Base-by-base conservation (phyloP, 2,113 vertebrate genomes). In the Perca fluviatilis region DNA sequence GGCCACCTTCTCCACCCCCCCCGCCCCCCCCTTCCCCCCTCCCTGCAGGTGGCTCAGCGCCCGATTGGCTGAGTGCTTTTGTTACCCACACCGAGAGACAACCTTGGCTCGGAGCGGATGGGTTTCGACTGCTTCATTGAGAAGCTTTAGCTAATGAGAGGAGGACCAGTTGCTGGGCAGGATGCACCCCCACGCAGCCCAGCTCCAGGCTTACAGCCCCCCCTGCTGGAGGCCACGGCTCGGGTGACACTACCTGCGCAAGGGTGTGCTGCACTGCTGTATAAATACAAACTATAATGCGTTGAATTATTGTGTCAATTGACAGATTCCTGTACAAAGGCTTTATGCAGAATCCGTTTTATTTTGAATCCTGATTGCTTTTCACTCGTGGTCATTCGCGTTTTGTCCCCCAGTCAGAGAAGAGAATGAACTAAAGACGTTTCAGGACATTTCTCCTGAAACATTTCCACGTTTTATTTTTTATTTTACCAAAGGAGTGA, bases 161-260 rank as follows among this genome's bases (percentile, higher is more conserved):
- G 75, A 70, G 61, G 68, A 77, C 49, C 75, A 15, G 90, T 94
- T 92, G 89, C 89, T 86, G 86, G 91, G 90, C 88, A 91, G 87
- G 89, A 89, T 50, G 77, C 15, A 14, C 25, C 33, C 51, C 5
- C 76, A 47, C 15, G 8, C 19, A 1, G 40, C n/a, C 19, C 56
- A 75, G 62, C n/a, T 61, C 23, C 6, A 73, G 68, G 49, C 78
- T 23, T 3, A 9, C 66, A 15, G 87, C 78, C 1, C 91, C 90
- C 88, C 81, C 93, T 92, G 82, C 90, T 92, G 93, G 92, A 76
- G 46, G 6, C 62, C 8, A 16, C 0, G 0, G 30, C 36, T 54
- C 54, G 62, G 61, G 61, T 74, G 30, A 53, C 68, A 27, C 21
- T 51, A 30, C 67, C 65, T 33, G 54, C 43, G 13, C 27, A 0